Conservation (phyloP, 2,888 invertebrate genomes). For the Augochlorella aurata region DNA sequence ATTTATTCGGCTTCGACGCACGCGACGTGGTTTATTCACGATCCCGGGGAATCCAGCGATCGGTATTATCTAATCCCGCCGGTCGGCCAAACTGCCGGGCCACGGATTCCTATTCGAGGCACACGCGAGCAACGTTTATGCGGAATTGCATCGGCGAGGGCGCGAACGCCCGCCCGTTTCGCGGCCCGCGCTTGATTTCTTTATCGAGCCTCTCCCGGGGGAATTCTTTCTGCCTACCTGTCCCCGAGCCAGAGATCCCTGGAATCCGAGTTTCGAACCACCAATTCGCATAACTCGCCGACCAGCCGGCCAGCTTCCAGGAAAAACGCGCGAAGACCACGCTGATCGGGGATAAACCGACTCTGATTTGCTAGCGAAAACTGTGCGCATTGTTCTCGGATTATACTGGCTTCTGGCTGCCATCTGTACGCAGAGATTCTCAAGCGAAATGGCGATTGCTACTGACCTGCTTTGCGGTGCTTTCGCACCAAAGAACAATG, state of each 20-base stretch:
- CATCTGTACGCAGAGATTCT: neutral
- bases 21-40: constrained; percentile 63
- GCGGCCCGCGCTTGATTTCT: constrained; percentile 47
- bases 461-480: too few relatives aligned
- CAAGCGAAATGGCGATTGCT: too few relatives aligned
- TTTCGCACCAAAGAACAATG: too few relatives aligned
- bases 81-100: constrained; percentile 10
- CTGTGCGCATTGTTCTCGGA: neutral
- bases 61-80: constrained; percentile 56
- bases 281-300: neutral
- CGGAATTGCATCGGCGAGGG: constrained; percentile 27
- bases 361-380: neutral
- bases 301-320: neutral
- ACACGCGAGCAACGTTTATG: constrained; percentile 38
- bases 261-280: constrained; percentile 23
- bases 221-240: constrained; percentile 12
- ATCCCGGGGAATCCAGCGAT: constrained; percentile 43
- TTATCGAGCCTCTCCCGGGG: constrained; percentile 36
- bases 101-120: constrained; percentile 44
- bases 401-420: neutral
- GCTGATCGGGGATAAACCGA: neutral
- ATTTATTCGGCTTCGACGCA: constrained; percentile 55
- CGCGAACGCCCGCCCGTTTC: constrained; percentile 22
- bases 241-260: constrained; percentile 16
- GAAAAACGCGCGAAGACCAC: neutral